phyloP scores from a whole-genome alignment of 2,113 vertebrate genomes.

The Raphicerus campestris region DNA sequence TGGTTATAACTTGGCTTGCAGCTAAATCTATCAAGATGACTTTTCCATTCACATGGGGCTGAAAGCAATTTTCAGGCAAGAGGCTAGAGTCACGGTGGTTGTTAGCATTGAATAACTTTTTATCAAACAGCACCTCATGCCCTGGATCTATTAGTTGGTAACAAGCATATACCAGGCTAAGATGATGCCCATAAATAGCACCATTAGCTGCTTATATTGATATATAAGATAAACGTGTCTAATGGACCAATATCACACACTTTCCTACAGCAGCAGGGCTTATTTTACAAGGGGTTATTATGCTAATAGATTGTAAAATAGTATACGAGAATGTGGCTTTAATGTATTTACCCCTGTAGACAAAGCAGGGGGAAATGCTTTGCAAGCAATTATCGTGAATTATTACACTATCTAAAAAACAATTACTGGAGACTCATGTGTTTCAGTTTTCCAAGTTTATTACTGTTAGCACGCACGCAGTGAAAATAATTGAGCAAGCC shows the following conservation, averaged over 20 bases:
- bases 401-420: slow-evolving; percentile 73
- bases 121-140: slow-evolving; percentile 41
- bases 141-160: slow-evolving; percentile 31
- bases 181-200: slow-evolving; percentile 41
- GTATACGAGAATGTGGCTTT: slow-evolving; percentile 64
- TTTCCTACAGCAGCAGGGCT: slow-evolving; percentile 60
- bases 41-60: slow-evolving; percentile 32
- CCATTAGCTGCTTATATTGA: slow-evolving; percentile 29
- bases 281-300: slow-evolving; percentile 75
- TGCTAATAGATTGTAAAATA: slow-evolving; percentile 75
- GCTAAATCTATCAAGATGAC: slow-evolving; percentile 66
- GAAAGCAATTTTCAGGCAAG: slow-evolving; percentile 63
- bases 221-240: slow-evolving; percentile 65
- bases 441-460: slow-evolving; percentile 75
- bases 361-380: slow-evolving; percentile 57
- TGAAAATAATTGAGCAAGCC: slow-evolving; percentile 67
- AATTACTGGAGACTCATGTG: slow-evolving; percentile 73
- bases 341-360: slow-evolving; percentile 76
- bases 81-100: slow-evolving; percentile 24
- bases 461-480: slow-evolving; percentile 38
- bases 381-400: slow-evolving; percentile 72
- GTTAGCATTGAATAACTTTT: slow-evolving; percentile 57
- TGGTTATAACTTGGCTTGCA: slow-evolving; percentile 57
- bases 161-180: slow-evolving; percentile 48
- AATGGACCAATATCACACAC: slow-evolving; percentile 70